These are phyloP conservation scores for Antechinus stuartii DNA, from an alignment of 2,113 vertebrate genomes.

Conservation along the genomic window DNA sequence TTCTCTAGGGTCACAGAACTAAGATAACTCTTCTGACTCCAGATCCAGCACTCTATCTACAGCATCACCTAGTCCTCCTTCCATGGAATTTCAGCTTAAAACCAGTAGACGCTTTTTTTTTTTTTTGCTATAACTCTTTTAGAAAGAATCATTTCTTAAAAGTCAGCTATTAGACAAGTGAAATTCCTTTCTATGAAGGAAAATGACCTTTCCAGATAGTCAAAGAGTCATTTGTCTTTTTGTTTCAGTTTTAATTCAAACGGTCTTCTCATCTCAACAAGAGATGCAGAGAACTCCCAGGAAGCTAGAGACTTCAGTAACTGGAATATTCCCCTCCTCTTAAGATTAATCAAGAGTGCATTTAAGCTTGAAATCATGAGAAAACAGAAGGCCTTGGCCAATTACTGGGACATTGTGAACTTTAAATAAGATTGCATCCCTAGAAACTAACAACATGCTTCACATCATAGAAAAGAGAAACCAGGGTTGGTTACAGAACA, in stretches of 20 bases:
- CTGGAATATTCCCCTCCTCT: no score
- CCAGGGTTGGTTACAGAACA: no score
- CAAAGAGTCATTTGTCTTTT: neutral
- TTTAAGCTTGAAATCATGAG: no score
- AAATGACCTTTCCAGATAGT: neutral
- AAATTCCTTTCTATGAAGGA: neutral
- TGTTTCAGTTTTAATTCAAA: neutral
- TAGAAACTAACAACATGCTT: no score
- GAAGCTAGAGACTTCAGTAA: no score
- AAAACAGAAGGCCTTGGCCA: no score
- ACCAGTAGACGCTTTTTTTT: neutral
- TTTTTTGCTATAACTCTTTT: neutral
- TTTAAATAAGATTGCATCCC: no score
- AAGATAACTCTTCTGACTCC: neutral
- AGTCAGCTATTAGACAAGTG: neutral
- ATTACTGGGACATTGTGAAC: no score
- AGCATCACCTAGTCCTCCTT: neutral
- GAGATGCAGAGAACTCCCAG: no score
- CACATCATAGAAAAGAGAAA: no score
- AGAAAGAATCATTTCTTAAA: neutral
- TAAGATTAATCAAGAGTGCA: no score
- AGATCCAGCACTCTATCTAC: neutral
- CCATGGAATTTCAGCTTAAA: neutral
- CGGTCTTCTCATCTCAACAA: no score
- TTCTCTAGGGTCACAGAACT: neutral